A percentile compares a stretch with the other conserved stretches of the same genome.
Conservation (phyloP, 2,888 invertebrate genomes). For the Melitaea athalia region DNA sequence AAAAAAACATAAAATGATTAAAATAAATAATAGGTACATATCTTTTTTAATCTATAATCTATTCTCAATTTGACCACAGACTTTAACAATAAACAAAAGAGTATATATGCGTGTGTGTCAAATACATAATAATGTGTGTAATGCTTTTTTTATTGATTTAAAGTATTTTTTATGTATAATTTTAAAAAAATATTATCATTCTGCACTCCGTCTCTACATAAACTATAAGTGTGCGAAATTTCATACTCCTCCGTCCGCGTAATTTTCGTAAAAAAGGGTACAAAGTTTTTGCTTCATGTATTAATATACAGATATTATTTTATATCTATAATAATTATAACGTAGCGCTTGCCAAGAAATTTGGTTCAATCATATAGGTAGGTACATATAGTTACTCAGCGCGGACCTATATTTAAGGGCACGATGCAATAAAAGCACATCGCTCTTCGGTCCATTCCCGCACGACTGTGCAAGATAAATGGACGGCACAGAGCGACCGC, state of each 20-base stretch:
- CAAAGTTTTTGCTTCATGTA: too few relatives aligned
- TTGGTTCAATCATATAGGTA: conserved; percentile 10
- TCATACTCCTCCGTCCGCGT: not conserved
- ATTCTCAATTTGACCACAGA: too few relatives aligned
- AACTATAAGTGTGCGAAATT: not conserved
- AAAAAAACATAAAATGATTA: too few relatives aligned
- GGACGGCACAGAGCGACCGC: conserved; percentile 64
- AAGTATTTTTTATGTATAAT: not conserved
- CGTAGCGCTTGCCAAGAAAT: not conserved
- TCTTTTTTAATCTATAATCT: too few relatives aligned
- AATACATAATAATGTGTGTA: too few relatives aligned
- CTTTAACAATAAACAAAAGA: too few relatives aligned
- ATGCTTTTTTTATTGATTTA: too few relatives aligned
- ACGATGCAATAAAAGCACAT: conserved; percentile 79
- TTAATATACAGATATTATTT: not conserved
- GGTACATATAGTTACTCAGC: conserved; percentile 57
- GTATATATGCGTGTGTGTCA: too few relatives aligned
- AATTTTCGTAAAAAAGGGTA: too few relatives aligned
- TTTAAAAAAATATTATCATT: not conserved
- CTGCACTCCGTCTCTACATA: too few relatives aligned
- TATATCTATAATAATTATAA: not conserved
- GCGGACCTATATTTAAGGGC: conserved; percentile 78
- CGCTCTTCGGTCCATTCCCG: conserved; percentile 75
- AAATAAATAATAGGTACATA: too few relatives aligned
- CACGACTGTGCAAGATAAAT: conserved; percentile 82